Conservation (phyloP, 2,113 vertebrate species). For the Eretmochelys imbricata region DNA sequence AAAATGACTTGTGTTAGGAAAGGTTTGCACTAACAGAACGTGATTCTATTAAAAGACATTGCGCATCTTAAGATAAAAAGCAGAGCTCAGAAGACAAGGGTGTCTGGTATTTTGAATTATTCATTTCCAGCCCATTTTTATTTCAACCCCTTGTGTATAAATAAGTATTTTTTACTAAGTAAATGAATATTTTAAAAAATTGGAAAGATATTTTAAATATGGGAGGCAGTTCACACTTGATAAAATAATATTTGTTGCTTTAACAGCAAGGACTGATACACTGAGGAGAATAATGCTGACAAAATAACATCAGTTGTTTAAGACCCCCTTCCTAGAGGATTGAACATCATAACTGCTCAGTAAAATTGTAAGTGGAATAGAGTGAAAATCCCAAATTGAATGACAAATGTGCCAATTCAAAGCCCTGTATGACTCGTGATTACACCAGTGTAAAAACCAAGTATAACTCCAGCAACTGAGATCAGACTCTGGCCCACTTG, state of each 20-base stretch:
- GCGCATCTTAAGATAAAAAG: not conserved
- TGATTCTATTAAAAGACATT: not conserved
- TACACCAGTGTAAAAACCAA: not conserved
- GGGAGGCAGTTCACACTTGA: slow-evolving; percentile 26
- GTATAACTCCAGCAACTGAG: not conserved
- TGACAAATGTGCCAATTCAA: not conserved
- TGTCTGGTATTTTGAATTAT: not conserved
- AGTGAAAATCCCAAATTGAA: not conserved
- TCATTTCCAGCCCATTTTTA: not conserved
- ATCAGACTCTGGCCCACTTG: not conserved
- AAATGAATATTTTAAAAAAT: not conserved
- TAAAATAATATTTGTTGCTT: slow-evolving; percentile 7
- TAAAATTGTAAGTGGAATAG: not conserved
- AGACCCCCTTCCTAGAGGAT: not conserved
- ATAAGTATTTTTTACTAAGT: not conserved
- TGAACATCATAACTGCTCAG: not conserved
- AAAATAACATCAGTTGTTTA: not conserved
- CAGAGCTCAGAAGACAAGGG: not conserved
- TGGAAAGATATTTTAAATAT: not conserved
- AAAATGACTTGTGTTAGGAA: not conserved
- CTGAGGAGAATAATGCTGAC: not conserved
- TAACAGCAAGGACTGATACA: not conserved
- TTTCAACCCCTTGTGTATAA: not conserved
- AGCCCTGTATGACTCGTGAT: too few species aligned
- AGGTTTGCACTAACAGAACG: not conserved